Evolutionary conservation across 2,113 vertebrate species (phyloP).

Genomic region (Pseudopodoces humilis): DNA sequence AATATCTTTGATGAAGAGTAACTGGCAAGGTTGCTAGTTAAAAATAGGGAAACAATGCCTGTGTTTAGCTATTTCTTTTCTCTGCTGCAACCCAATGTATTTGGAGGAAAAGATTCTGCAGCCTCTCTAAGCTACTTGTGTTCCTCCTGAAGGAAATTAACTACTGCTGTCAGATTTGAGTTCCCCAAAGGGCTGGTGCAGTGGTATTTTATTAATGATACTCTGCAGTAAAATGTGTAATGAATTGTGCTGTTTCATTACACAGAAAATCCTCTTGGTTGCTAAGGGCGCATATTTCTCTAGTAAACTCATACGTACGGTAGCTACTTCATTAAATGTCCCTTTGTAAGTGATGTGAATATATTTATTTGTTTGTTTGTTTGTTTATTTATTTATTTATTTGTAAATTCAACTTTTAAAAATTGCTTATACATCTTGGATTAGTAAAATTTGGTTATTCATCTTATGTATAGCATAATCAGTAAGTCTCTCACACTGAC

Average conservation of each 20-base stretch:
- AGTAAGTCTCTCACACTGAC: background rate
- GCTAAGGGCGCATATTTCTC: background rate
- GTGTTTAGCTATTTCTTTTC: background rate
- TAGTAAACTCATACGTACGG: background rate
- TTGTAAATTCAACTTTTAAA: background rate
- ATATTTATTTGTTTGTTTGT: background rate
- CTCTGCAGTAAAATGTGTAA: slow-evolving; percentile 49
- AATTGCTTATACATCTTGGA: background rate
- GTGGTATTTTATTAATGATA: slow-evolving; percentile 63
- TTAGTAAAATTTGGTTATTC: background rate
- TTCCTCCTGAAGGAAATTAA: slow-evolving; percentile 58
- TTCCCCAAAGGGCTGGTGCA: slow-evolving; percentile 38
- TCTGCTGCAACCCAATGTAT: background rate
- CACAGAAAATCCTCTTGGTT: slow-evolving; percentile 23
- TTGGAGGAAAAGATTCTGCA: slow-evolving; percentile 23
- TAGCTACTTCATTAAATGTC: background rate
- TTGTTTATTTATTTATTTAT: background rate
- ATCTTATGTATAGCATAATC: background rate
- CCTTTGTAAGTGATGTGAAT: background rate
- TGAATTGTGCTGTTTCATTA: slow-evolving; percentile 49
- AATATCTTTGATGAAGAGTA: background rate
- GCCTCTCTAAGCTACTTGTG: background rate
- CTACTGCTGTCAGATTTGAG: slow-evolving; percentile 32
- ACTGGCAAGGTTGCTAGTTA: background rate
- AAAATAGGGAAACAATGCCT: background rate